These are phyloP conservation scores for Apogon hyalosoma DNA, from an alignment of 2,797 vertebrate species.

Conservation along the genomic window DNA sequence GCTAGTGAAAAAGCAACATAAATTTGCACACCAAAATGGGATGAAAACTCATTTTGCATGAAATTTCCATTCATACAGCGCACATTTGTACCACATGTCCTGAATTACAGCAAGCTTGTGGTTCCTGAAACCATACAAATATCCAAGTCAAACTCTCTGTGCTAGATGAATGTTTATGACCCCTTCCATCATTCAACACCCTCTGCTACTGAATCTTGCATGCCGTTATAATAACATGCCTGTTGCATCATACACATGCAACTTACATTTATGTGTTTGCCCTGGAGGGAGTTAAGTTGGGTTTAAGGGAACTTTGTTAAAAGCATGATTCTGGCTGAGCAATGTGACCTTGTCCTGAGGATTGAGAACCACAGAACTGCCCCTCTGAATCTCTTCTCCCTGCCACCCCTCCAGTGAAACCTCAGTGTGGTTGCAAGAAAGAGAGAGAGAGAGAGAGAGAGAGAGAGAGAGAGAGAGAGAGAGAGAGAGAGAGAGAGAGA, in stretches of 20 bases:
- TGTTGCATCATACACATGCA: conserved; percentile 58
- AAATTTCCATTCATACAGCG: conserved; percentile 25
- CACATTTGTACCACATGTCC: conserved; percentile 14
- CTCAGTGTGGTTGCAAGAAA: conserved; percentile 54
- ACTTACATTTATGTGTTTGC: conserved; percentile 75
- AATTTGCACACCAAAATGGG: conserved; percentile 28
- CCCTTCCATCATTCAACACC: conserved; percentile 66
- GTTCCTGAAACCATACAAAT: conserved; percentile 60
- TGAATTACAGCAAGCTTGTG: conserved; percentile 31
- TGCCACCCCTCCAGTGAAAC: conserved; percentile 25
- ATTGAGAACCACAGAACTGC: conserved; percentile 56
- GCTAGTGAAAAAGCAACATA: conserved; percentile 35
- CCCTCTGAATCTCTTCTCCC: conserved; percentile 43
- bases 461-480: no score
- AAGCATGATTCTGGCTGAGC: conserved; percentile 49
- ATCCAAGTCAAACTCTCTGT: conserved; percentile 53
- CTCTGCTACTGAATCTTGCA: conserved; percentile 74
- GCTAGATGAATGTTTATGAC: conserved; percentile 69
- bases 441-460: no score
- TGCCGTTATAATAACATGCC: conserved; percentile 71
- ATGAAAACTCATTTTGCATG: conserved; percentile 17
- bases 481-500: conserved; percentile 53
- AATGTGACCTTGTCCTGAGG: conserved; percentile 77
- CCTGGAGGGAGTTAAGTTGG: conserved; percentile 69
- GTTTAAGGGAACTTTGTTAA: conserved; percentile 73